Conservation (phyloP, 2,113 vertebrate genomes). For the Oreochromis niloticus region DNA sequence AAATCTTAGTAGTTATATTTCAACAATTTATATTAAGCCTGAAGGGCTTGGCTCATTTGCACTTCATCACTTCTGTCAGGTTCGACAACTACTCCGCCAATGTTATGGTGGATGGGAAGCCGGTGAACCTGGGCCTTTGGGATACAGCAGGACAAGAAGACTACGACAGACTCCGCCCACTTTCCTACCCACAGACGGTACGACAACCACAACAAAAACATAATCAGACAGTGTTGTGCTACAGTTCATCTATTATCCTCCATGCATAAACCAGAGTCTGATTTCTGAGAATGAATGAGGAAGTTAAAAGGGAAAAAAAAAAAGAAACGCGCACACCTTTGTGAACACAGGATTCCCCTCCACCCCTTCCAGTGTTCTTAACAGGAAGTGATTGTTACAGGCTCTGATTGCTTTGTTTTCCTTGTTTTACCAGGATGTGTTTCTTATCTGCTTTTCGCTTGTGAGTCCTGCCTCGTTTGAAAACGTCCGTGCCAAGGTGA, state of each 20-base stretch:
- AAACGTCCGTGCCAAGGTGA: constrained; percentile 97
- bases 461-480: constrained; percentile 99
- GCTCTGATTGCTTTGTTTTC: constrained; percentile 24
- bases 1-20: background rate
- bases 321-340: background rate
- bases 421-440: constrained; percentile 83
- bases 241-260: background rate
- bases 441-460: constrained; percentile 97
- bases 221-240: background rate
- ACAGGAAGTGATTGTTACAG: background rate
- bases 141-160: constrained; percentile 98
- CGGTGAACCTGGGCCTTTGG: constrained; percentile 94
- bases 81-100: constrained; percentile 99
- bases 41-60: background rate
- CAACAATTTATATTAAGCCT: background rate
- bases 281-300: background rate
- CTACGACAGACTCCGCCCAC: constrained; percentile 92
- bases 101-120: constrained; percentile 98
- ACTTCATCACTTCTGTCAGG: constrained; percentile 46
- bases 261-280: background rate
- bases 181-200: constrained; percentile 98
- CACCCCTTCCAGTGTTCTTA: background rate
- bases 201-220: background rate
- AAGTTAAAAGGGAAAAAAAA: background rate
- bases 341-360: background rate